Evolutionary conservation across 2,797 vertebrate species (phyloP), one percentile per base, ranked within the genome.

Genomic region (Propithecus perrieri): DNA sequence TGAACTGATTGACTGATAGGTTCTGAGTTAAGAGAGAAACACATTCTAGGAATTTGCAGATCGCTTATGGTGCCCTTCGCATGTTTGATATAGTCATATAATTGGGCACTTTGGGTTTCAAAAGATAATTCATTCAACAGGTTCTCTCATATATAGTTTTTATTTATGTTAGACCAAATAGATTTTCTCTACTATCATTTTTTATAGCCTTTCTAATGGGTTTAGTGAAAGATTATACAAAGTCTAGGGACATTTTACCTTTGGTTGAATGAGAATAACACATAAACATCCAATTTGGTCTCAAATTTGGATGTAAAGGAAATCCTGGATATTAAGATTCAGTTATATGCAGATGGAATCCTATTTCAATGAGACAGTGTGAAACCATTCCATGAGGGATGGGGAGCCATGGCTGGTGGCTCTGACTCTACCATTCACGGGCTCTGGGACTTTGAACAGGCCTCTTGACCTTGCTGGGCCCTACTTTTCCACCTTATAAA

Each of bases 401-500:
- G 2, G 14, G 50, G 65, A 87, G 41, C 72, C 9, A 15, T 38
- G 22, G 26, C 43, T 83, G 43, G 33, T 76, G 14, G 3, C 57
- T 78, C 26, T 41, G 75, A 67, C 69, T 88, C 6, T 15, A 69
- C 53, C 59, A 65, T 33, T 71, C 38, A 28, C 4, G 38, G 55
- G n/a, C 20, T 85, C 75, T 75, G 24, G 17, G 38, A 67, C 48
- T 86, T 85, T 74, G 30, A 91, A 87, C 13, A 90, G 35, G 13
- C 35, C 48, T 28, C 48, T 78, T 61, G 83, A 61, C 46, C 71
- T n/a, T 65, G 22, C 35, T 48, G 79, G 65, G 35, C 67, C 46
- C 50, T 61, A 30, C 12, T 76, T 92, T 89, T 79, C 59, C 46
- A 83, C 86, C 30, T 84, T 76, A 53, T 53, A 76, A 95, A 96